Percentiles rank a stretch among this genome's conserved stretches.
These are phyloP conservation scores for Rhynchonycteris naso DNA, from an alignment of 2,797 vertebrate species.

Conservation along the genomic window DNA sequence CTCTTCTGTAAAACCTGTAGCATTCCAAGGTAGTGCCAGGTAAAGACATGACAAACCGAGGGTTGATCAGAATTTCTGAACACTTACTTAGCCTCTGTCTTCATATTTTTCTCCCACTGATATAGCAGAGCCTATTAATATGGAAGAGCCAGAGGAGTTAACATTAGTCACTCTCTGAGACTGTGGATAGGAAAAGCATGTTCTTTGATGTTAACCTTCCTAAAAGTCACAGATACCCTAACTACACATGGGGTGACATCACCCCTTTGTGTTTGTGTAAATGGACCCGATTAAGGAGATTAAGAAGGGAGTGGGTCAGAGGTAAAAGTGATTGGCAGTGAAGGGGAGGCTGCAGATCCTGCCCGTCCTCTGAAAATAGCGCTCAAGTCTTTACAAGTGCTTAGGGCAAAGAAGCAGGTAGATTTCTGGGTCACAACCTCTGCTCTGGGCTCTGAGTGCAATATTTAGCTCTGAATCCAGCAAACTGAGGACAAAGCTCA, in stretches of 20 bases:
- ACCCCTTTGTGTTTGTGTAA: slow-evolving; percentile 62
- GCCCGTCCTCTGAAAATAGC: not conserved
- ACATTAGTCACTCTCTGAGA: slow-evolving; percentile 56
- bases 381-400: not conserved
- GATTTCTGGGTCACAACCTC: not conserved
- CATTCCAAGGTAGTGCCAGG: not conserved
- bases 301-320: slow-evolving; percentile 65
- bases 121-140: slow-evolving; percentile 35
- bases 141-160: not conserved
- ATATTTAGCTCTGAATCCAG: not conserved
- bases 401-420: not conserved
- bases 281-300: slow-evolving; percentile 65
- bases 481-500: not conserved
- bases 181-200: not conserved
- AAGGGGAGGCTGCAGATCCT: not conserved
- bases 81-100: not conserved
- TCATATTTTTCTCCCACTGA: not conserved
- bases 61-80: slow-evolving; percentile 58
- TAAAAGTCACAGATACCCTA: slow-evolving; percentile 48
- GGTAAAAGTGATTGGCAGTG: slow-evolving; percentile 31
- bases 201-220: slow-evolving; percentile 70
- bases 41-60: slow-evolving; percentile 1
- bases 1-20: not conserved
- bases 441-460: not conserved
- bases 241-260: slow-evolving; percentile 45